Evolutionary conservation across 2,797 vertebrate species (phyloP).

Genomic region (Orestias chungarensis): DNA sequence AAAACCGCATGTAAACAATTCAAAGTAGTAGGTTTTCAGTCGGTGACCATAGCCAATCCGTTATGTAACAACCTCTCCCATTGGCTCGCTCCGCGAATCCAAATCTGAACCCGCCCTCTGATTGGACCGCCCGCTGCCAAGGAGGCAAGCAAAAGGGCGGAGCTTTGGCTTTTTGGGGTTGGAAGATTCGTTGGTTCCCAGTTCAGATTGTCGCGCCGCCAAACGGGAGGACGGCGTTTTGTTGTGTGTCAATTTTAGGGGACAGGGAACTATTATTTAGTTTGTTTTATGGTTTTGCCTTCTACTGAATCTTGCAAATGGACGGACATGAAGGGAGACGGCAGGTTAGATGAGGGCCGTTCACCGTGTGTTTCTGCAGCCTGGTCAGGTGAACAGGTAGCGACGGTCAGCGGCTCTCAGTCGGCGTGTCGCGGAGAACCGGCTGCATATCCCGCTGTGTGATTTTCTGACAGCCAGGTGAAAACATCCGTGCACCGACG

Average conservation of each 20-base stretch:
- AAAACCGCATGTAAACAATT: not conserved
- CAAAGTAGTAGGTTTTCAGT: conserved; percentile 16
- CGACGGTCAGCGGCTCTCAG: conserved; percentile 51
- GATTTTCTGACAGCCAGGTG: conserved; percentile 53
- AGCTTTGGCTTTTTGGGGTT: conserved; percentile 34
- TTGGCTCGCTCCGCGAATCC: conserved; percentile 74
- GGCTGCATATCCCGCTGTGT: conserved; percentile 62
- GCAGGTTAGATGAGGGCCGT: conserved; percentile 55
- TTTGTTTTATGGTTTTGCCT: conserved; percentile 1
- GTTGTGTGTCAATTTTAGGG: conserved; percentile 26
- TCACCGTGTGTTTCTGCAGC: conserved; percentile 52
- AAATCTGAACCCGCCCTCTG: conserved; percentile 61
- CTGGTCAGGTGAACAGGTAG: conserved; percentile 75
- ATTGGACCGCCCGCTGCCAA: conserved; percentile 65
- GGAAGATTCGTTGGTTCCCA: conserved; percentile 50
- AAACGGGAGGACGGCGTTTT: conserved; percentile 63
- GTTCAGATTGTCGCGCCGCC: conserved; percentile 71
- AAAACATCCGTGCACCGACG: conserved; percentile 29
- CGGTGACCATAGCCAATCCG: conserved; percentile 40
- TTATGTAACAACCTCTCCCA: conserved; percentile 72
- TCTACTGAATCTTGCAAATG: conserved; percentile 23
- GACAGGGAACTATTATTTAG: not conserved
- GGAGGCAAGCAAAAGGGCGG: conserved; percentile 50
- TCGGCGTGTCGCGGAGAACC: conserved; percentile 33
- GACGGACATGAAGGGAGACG: conserved; percentile 57